Percentiles rank a stretch among this genome's conserved stretches.
phyloP scores from a whole-genome alignment of 2,113 vertebrate species.

The Bos javanicus region DNA sequence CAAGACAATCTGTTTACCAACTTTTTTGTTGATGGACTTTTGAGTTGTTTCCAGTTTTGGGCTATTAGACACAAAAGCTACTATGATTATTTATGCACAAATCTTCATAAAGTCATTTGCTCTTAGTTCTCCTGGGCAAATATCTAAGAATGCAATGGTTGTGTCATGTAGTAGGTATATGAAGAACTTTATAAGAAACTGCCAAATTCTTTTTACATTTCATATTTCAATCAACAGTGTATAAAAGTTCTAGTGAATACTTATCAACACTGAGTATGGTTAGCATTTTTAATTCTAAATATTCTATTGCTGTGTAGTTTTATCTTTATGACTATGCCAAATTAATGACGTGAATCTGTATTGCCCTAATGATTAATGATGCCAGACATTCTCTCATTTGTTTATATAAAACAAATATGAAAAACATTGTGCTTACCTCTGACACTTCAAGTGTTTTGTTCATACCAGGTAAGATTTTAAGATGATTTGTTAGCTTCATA shows the following conservation, averaged over 20 bases:
- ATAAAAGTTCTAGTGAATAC: background rate
- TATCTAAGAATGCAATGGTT: background rate
- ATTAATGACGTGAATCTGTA: background rate
- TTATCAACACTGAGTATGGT: background rate
- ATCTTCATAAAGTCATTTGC: background rate
- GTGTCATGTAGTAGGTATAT: background rate
- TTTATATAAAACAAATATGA: background rate
- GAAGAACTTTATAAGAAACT: background rate
- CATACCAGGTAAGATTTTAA: background rate
- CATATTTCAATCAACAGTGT: background rate
- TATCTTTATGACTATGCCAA: background rate
- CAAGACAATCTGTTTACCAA: background rate
- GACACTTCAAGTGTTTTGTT: background rate
- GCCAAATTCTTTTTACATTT: background rate
- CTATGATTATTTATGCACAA: background rate
- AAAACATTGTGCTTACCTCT: background rate
- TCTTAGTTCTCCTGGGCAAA: background rate
- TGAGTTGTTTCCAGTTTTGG: background rate
- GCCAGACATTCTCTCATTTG: background rate
- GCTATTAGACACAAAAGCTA: background rate
- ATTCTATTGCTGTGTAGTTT: background rate
- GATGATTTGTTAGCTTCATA: background rate
- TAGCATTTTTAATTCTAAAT: background rate
- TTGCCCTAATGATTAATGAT: background rate
- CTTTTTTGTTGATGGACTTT: background rate